Evolutionary conservation across 2,113 vertebrate species (phyloP).

Genomic region (Aegotheles bennettii): DNA sequence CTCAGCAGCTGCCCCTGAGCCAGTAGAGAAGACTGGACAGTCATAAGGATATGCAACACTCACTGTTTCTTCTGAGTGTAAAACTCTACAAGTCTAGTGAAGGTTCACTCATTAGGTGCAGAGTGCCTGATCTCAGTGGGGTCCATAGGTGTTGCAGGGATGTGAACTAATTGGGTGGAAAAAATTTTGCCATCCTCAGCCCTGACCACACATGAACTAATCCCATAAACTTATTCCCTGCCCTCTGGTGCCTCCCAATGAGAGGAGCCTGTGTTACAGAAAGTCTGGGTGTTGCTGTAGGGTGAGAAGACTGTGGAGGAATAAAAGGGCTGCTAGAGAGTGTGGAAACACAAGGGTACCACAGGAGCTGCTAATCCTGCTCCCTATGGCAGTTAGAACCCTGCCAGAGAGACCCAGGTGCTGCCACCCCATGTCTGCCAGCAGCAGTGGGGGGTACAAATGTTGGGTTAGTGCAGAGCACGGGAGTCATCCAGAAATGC

Average conservation of each 20-base stretch:
- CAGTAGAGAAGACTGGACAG: neutral
- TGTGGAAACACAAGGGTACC: neutral
- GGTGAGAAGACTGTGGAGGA: neutral
- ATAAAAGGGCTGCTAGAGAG: neutral
- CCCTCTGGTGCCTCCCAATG: constrained; percentile 30
- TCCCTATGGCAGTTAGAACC: neutral
- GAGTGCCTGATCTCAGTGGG: neutral
- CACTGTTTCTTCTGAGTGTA: neutral
- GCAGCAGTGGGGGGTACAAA: neutral
- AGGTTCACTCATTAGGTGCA: neutral
- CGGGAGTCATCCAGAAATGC: neutral
- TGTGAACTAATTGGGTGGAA: neutral
- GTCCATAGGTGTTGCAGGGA: neutral
- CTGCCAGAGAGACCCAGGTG: neutral
- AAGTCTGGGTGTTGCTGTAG: neutral
- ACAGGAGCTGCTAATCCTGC: neutral
- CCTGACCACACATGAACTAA: neutral
- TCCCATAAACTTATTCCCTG: neutral
- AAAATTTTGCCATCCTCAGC: neutral
- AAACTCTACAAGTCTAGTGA: neutral
- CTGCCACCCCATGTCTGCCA: neutral
- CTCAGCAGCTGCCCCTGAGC: neutral
- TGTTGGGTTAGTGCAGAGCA: neutral
- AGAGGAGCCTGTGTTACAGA: neutral
- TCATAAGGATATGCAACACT: neutral